phyloP scores from a whole-genome alignment of 2,888 invertebrate species.

The Papilio protenor region DNA sequence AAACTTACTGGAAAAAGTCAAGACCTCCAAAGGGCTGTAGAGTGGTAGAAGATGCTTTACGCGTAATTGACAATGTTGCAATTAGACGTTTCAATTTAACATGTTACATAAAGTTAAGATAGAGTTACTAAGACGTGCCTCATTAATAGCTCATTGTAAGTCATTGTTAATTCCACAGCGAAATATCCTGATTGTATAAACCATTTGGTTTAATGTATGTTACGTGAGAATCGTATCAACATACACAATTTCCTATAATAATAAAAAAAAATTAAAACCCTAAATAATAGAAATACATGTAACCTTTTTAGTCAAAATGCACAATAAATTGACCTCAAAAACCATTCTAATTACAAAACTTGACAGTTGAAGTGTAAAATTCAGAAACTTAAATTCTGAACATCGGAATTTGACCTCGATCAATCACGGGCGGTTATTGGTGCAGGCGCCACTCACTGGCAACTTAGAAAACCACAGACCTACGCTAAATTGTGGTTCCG shows the following conservation, averaged over 20 bases:
- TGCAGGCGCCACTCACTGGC: conserved; percentile 51
- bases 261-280: too few species aligned
- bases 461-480: conserved; percentile 27
- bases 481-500: not conserved
- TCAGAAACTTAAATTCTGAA: conserved; percentile 52
- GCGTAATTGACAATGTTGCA: not conserved
- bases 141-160: not conserved
- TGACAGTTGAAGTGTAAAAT: conserved; percentile 49
- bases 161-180: not conserved
- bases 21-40: too few species aligned
- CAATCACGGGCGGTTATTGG: conserved; percentile 52
- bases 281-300: too few species aligned
- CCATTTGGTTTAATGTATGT: not conserved
- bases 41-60: not conserved
- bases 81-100: not conserved
- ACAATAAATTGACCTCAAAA: conserved; percentile 46
- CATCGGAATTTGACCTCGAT: conserved; percentile 57
- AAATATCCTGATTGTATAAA: not conserved
- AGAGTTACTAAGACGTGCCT: not conserved
- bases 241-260: too few species aligned
- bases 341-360: conserved; percentile 55
- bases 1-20: too few species aligned
- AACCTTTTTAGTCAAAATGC: not conserved
- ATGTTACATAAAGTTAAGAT: too few species aligned
- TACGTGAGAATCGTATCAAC: not conserved